These are phyloP conservation scores for Mimumesa dahlbomi DNA, from an alignment of 2,888 invertebrate genomes.

Conservation along the genomic window DNA sequence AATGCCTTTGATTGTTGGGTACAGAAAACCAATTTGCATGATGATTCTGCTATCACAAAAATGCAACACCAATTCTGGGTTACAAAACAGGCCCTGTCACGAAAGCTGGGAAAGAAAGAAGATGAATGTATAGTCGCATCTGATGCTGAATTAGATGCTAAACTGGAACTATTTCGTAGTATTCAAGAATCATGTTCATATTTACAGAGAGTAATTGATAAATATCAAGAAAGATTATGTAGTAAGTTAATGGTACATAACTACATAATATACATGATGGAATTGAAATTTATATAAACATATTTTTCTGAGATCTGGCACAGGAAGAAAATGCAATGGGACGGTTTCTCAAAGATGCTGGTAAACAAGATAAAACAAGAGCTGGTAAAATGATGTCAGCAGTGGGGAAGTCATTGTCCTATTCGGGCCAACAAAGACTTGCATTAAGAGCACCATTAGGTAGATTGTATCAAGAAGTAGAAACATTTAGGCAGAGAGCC, in stretches of 20 bases:
- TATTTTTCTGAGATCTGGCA: slow-evolving; percentile 85
- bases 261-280: not conserved
- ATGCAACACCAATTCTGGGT: slow-evolving; percentile 99
- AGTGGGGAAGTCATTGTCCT: slow-evolving; percentile 93
- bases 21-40: slow-evolving; percentile 79
- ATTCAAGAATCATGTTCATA: slow-evolving; percentile 94
- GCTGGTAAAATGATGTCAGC: slow-evolving; percentile 92
- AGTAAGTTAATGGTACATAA: slow-evolving; percentile 80
- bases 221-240: slow-evolving; percentile 96
- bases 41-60: slow-evolving; percentile 82
- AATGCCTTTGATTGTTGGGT: slow-evolving; percentile 81
- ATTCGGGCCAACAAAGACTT: slow-evolving; percentile 95
- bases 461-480: slow-evolving; percentile 96
- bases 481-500: slow-evolving; percentile 96
- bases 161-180: slow-evolving; percentile 95
- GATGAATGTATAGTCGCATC: slow-evolving; percentile 98
- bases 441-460: slow-evolving; percentile 92
- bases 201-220: slow-evolving; percentile 93
- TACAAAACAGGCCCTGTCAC: slow-evolving; percentile 96
- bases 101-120: slow-evolving; percentile 97
- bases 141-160: slow-evolving; percentile 97
- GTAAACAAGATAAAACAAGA: slow-evolving; percentile 91
- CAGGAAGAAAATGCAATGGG: slow-evolving; percentile 98
- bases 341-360: slow-evolving; percentile 95
- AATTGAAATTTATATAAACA: not conserved